Conservation (phyloP, 35 echinoderm and acorn worm genomes). For the Apostichopus parvimensis region DNA sequence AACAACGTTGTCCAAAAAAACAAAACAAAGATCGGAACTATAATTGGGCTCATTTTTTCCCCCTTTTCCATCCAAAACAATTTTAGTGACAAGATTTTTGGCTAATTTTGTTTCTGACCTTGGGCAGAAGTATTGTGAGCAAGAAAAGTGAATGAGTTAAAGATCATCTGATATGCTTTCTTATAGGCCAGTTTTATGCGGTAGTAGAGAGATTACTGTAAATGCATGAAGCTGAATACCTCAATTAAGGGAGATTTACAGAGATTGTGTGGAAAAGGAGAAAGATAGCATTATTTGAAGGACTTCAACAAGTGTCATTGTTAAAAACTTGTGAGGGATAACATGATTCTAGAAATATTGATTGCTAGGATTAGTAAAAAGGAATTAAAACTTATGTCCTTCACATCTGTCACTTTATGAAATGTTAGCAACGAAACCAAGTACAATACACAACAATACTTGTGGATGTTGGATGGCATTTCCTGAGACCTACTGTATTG, state of each 20-base stretch:
- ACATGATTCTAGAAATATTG: too few species aligned
- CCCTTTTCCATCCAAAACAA: not conserved
- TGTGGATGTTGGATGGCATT: too few species aligned
- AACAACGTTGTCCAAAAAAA: not conserved
- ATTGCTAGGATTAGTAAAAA: too few species aligned
- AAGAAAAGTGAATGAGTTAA: not conserved
- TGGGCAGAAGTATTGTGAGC: not conserved
- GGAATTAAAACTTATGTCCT: too few species aligned
- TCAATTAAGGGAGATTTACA: not conserved
- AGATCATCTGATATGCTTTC: not conserved
- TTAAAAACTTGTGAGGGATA: not conserved
- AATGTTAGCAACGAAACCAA: too few species aligned
- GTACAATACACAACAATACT: too few species aligned
- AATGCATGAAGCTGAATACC: not conserved
- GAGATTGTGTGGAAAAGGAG: not conserved
- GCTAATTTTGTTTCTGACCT: not conserved
- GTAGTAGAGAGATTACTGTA: not conserved
- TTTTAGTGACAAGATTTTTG: not conserved
- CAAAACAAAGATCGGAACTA: not conserved
- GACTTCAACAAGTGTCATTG: not conserved
- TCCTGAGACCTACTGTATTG: too few species aligned
- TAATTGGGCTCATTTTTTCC: not conserved
- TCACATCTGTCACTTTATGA: too few species aligned
- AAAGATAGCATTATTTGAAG: not conserved
- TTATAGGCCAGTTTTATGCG: not conserved